These are phyloP conservation scores for Chamaea fasciata DNA, from an alignment of 2,113 vertebrate species.

Conservation along the genomic window DNA sequence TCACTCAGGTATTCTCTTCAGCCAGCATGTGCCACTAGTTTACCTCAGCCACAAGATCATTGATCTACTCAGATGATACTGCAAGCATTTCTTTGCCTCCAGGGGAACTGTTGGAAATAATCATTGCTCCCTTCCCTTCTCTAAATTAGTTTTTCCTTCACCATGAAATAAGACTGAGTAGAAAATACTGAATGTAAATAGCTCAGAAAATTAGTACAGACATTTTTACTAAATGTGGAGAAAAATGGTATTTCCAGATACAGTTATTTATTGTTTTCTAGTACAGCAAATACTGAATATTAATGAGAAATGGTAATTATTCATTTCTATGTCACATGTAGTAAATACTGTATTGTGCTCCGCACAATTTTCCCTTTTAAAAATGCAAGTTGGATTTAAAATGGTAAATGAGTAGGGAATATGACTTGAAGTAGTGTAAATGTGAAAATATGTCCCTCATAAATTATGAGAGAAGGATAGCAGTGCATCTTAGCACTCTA, in stretches of 20 bases:
- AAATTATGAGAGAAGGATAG: background rate
- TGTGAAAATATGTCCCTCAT: background rate
- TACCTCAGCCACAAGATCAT: background rate
- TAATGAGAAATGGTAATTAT: background rate
- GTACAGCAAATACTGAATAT: background rate
- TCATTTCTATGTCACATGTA: background rate
- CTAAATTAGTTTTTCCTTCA: background rate
- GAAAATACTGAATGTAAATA: background rate
- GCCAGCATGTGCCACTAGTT: background rate
- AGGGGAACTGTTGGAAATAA: background rate
- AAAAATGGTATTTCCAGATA: background rate
- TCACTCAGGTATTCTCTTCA: background rate
- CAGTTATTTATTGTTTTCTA: background rate
- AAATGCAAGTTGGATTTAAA: background rate
- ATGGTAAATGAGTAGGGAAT: background rate
- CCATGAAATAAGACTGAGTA: background rate
- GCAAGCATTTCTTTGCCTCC: background rate
- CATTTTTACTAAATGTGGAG: background rate
- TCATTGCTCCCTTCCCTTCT: background rate
- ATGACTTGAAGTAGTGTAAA: background rate
- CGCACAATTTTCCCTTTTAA: background rate
- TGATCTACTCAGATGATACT: background rate
- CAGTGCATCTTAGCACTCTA: background rate
- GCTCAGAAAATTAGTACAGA: background rate
- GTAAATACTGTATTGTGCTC: background rate